Evolutionary conservation across 2,113 vertebrate species (phyloP).

Genomic region (Hypomesus transpacificus): DNA sequence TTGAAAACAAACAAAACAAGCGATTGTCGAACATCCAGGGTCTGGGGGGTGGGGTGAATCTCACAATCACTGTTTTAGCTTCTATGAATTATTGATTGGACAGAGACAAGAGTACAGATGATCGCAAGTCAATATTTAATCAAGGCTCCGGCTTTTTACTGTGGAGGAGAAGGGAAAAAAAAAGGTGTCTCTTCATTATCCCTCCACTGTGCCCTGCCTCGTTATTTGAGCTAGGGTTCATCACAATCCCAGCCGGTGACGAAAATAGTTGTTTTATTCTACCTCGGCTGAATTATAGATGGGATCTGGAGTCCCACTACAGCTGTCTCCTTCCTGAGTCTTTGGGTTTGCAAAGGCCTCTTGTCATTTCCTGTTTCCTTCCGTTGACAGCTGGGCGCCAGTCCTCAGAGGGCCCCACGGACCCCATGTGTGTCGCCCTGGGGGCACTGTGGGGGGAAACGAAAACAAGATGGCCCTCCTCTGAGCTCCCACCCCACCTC

Average conservation of each 20-base stretch:
- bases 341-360: conserved; percentile 21
- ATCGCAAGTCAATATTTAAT: conserved; percentile 72
- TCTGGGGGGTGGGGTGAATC: conserved; percentile 26
- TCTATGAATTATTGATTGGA: conserved; percentile 68
- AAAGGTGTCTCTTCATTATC: conserved; percentile 52
- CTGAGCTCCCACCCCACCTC: too few species aligned
- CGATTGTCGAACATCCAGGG: conserved; percentile 27
- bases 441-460: too few species aligned
- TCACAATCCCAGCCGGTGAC: conserved; percentile 52
- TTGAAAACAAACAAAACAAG: conserved; percentile 32
- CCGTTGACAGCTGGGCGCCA: conserved; percentile 27
- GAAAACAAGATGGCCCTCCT: too few species aligned
- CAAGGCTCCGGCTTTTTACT: conserved; percentile 30
- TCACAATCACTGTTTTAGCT: conserved; percentile 51
- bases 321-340: conserved; percentile 39
- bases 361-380: conserved; percentile 48
- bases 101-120: conserved; percentile 56
- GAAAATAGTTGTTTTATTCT: conserved; percentile 52
- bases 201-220: conserved; percentile 36
- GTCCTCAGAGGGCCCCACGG: background rate
- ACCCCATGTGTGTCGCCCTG: background rate
- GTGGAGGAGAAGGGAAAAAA: conserved; percentile 37
- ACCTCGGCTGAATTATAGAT: conserved; percentile 56
- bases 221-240: conserved; percentile 48
- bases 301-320: conserved; percentile 34